Evolutionary conservation across 1,140 invertebrate species (phyloP), one percentile per base, ranked within the genome.

Genomic region (Temnothorax nylanderi): DNA sequence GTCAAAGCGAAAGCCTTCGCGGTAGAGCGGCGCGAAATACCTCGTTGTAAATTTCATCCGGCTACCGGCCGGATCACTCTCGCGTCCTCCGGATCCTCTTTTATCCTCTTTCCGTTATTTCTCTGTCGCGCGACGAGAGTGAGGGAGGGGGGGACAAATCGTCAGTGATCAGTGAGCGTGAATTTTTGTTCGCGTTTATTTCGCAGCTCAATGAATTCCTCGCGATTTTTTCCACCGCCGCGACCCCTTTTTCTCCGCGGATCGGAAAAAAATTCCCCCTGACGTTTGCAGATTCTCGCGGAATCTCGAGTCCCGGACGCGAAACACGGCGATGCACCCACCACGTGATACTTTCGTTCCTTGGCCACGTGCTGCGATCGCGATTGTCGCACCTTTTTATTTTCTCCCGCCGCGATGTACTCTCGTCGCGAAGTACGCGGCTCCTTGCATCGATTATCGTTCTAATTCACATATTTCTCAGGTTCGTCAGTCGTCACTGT

Each of bases 331-430:
- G 62, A 81, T 54, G 71, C 80, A 49, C n/a, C 76, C 89, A 87
- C 76, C 89, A 87, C 89, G 89, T 90, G 89, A 49, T 85, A 87
- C 85, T 90, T 87, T 56, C 26, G 58, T 32, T 41, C 54, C n/a
- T 37, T 32, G 49, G 47, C 78, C 89, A 90, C 88, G 88, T 90
- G 89, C 58, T 49, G 71, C 65, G 18, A 75, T 37, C 10, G 26
- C 74, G 54, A 47, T 60, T 74, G 54, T 84, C 32, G 26, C 80
- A 75, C 69, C 18, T 44, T 44, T 84, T 44, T 84, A 75, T 44
- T 18, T 49, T 26, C 41, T 21, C 13, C 44, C 34, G 18, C 37
- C 3, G 58, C 32, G 32, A 58, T 49, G 49, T 41, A 21, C 0
- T 58, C 16, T 41, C 26, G 44, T 54, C 16, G 54, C 26, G 37